Conservation (phyloP, 2,888 invertebrate species). For the Agriotes lineatus region DNA sequence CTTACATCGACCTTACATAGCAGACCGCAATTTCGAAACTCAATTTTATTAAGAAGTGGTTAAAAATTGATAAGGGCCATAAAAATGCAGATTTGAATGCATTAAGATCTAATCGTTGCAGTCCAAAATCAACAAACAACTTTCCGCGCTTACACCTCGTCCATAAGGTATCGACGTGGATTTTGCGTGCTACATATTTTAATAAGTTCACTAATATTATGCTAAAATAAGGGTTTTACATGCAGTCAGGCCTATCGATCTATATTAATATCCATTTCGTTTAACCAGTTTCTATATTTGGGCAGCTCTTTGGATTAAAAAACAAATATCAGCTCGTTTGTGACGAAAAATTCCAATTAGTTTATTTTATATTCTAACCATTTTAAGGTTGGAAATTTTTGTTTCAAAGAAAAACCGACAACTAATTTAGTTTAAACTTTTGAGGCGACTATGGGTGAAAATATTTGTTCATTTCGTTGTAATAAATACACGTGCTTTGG, state of each 20-base stretch:
- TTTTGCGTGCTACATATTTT: too few relatives aligned
- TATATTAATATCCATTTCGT: neutral
- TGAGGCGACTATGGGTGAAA: too few relatives aligned
- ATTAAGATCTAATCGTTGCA: neutral
- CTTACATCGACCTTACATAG: conserved; percentile 16
- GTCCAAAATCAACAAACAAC: neutral
- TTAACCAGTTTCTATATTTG: conserved; percentile 12
- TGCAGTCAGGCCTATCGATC: neutral
- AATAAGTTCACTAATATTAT: too few relatives aligned
- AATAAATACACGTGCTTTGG: too few relatives aligned
- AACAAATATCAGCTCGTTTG: conserved; percentile 18
- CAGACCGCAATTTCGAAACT: neutral
- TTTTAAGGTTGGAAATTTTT: conserved; percentile 16
- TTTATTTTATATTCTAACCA: conserved; percentile 23
- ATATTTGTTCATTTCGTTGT: too few relatives aligned
- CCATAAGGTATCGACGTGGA: too few relatives aligned
- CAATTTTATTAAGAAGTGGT: neutral
- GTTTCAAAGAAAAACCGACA: conserved; percentile 14
- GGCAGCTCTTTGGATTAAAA: too few relatives aligned
- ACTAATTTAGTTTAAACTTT: conserved; percentile 13
- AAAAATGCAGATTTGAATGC: conserved; percentile 14
- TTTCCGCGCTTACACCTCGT: neutral
- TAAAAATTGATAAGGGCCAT: neutral
- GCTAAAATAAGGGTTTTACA: too few relatives aligned
- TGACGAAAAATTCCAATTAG: conserved; percentile 15